phyloP scores from a whole-genome alignment of 1,140 invertebrate species.

The Acyrthosiphon pisum region DNA sequence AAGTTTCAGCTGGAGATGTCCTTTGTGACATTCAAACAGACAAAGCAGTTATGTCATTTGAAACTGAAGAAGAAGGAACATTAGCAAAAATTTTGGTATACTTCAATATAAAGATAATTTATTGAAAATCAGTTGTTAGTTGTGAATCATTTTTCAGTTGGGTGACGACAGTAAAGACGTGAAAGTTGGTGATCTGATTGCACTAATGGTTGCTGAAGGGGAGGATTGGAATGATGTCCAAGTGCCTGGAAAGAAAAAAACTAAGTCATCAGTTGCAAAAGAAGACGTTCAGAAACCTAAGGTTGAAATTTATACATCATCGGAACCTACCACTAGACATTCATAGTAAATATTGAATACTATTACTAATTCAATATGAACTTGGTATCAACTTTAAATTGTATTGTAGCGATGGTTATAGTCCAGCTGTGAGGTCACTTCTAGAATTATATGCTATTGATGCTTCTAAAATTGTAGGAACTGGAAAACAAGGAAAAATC shows the following conservation, averaged over 20 bases:
- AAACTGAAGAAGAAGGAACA: conserved; percentile 97
- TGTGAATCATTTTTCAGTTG: conserved; percentile 61
- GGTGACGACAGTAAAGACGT: conserved; percentile 83
- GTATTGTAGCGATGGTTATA: conserved; percentile 63
- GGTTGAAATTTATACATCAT: background rate
- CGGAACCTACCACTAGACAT: background rate
- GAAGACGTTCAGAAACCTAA: conserved; percentile 61
- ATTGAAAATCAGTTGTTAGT: background rate
- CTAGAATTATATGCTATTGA: conserved; percentile 70
- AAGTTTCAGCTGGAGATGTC: conserved; percentile 82
- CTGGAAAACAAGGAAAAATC: conserved; percentile 69
- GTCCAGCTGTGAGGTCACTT: conserved; percentile 71
- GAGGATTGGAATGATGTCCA: conserved; percentile 76
- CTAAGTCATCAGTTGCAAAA: conserved; percentile 56
- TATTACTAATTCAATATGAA: background rate
- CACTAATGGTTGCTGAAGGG: conserved; percentile 84
- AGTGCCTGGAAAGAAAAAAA: conserved; percentile 70
- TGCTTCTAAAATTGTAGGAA: conserved; percentile 65
- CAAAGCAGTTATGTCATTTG: conserved; percentile 99
- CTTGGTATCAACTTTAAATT: background rate
- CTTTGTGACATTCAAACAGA: conserved; percentile 99
- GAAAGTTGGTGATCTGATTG: conserved; percentile 84
- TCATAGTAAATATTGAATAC: conserved; percentile 47
- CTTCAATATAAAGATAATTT: background rate
- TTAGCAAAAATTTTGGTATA: conserved; percentile 88